Evolutionary conservation across 2,113 vertebrate genomes (phyloP), one percentile per base, ranked within the genome.

Genomic region (Caranx melampygus): DNA sequence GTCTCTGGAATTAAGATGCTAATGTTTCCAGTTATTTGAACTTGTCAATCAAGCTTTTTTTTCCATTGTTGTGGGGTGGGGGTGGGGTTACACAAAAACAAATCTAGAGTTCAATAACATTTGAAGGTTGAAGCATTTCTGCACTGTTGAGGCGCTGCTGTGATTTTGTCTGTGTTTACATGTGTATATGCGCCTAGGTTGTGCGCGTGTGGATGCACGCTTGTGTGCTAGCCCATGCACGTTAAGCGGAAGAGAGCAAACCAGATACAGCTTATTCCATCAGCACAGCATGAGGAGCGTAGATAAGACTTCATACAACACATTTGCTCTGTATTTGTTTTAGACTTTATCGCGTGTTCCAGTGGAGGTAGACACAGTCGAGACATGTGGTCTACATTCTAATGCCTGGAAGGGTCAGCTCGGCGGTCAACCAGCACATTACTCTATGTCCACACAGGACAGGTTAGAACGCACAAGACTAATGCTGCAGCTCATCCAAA

Each of bases 351-450:
- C 84, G 82, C 78, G 26, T 87, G 86, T 89, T 84, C 68, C 81
- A 62, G 72, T 71, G 44, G 79, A 86, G 83, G 88, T 84, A 76
- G 85, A 87, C 86, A 87, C 82, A 72, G 83, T 61, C 86, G 75
- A 87, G 86, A 92, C 90, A 93, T 92, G 92, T 92, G 92, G 87
- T 91, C 90, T 87, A 91, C 91, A 93, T 94, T 93, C 89, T 89
- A 90, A 91, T 91, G 92, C 87, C 88, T 79, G 70, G 75, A 69
- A 86, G 92, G 93, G 93, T 94, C 93, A 93, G 83, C 62, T 61
- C 75, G 76, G 78, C 84, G 93, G 94, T 94, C 95, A 95, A 92
- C 87, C 87, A 82, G 84, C 92, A 94, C 94, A 95, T 95, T 95
- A 95, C 89, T 95, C 93, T 93, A 87, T 88, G 94, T 94, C 92